phyloP scores from a whole-genome alignment of 2,113 vertebrate species.

The Xyliphius kryptos region DNA sequence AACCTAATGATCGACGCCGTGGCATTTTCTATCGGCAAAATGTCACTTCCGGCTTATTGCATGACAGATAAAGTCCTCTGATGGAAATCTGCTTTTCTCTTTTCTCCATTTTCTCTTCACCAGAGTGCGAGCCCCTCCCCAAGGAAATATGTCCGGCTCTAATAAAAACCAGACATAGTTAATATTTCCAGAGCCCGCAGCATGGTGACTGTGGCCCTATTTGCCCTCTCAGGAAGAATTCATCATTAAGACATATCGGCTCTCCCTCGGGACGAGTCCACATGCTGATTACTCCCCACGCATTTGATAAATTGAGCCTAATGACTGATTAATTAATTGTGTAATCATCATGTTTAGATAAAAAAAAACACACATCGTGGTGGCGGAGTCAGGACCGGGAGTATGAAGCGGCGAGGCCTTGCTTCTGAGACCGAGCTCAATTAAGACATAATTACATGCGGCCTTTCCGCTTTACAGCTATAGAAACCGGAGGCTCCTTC shows the following conservation, averaged over 20 bases:
- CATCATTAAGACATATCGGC: conserved; percentile 34
- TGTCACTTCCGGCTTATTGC: conserved; percentile 39
- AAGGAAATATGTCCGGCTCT: conserved; percentile 27
- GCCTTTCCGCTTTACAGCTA: conserved; percentile 49
- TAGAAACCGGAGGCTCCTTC: conserved; percentile 46
- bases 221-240: conserved; percentile 30
- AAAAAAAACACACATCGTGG: not conserved
- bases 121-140: not conserved
- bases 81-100: conserved; percentile 15
- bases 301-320: conserved; percentile 35
- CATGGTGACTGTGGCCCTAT: conserved; percentile 16
- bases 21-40: conserved; percentile 43
- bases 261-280: conserved; percentile 27
- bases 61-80: conserved; percentile 29
- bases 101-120: not conserved
- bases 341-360: conserved; percentile 33
- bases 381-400: conserved; percentile 5
- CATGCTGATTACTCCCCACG: conserved; percentile 32
- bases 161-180: conserved; percentile 15
- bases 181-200: conserved; percentile 26
- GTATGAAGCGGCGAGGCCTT: conserved; percentile 13
- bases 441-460: conserved; percentile 55
- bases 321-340: conserved; percentile 41
- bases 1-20: conserved; percentile 38
- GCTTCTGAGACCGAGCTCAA: conserved; percentile 43